Conservation (phyloP, 2,113 vertebrate species). For the Phalacrocorax carbo region DNA sequence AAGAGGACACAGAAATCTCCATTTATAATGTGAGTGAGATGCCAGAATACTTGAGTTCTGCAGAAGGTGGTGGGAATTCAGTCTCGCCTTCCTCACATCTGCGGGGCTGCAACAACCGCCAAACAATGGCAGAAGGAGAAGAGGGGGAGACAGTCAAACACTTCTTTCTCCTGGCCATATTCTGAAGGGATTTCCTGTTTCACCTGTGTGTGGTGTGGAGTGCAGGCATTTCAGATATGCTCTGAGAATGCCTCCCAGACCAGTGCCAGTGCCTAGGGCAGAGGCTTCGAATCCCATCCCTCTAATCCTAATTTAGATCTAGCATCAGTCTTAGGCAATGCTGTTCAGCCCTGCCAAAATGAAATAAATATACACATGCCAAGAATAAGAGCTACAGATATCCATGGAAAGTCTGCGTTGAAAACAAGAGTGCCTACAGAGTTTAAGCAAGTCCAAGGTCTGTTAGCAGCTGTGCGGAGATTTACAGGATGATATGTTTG, state of each 20-base stretch:
- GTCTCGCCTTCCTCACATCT: neutral
- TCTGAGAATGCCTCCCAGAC: neutral
- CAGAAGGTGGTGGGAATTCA: neutral
- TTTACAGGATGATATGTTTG: neutral
- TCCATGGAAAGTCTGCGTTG: neutral
- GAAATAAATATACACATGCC: neutral
- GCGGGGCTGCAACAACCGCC: rapidly evolving
- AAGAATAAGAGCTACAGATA: constrained; percentile 2
- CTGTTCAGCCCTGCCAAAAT: neutral
- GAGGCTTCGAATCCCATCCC: neutral
- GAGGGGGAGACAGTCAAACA: neutral
- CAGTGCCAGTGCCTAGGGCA: neutral
- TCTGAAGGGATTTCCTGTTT: neutral
- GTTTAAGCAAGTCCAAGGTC: neutral
- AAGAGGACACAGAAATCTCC: neutral
- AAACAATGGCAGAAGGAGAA: neutral
- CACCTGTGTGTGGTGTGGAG: neutral
- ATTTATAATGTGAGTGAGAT: neutral
- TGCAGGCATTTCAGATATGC: neutral
- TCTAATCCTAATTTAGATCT: neutral
- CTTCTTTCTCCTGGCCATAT: neutral
- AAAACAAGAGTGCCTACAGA: neutral
- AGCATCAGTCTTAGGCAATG: neutral
- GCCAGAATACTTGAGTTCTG: neutral
- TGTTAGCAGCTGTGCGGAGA: neutral